A percentile compares a stretch with the other conserved stretches of the same genome.
phyloP scores from a whole-genome alignment of 2,797 vertebrate species.

The Furcifer pardalis region DNA sequence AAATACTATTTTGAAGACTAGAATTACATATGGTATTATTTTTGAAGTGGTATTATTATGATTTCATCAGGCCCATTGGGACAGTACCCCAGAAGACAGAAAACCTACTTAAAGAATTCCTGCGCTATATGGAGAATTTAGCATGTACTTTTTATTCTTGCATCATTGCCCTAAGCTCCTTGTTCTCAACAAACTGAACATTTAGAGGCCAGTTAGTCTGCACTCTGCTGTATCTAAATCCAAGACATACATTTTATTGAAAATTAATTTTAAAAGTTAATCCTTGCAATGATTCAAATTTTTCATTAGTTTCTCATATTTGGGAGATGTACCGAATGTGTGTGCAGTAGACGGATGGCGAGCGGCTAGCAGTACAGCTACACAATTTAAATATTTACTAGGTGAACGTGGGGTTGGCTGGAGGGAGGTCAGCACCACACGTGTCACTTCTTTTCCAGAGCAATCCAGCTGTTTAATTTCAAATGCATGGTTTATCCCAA shows the following conservation, averaged over 20 bases:
- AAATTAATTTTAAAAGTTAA: not conserved
- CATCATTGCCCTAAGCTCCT: not conserved
- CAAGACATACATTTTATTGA: not conserved
- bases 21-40: conserved; percentile 9
- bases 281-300: not conserved
- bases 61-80: conserved; percentile 13
- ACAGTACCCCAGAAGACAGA: not conserved
- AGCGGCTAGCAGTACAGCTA: not conserved
- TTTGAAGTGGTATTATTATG: conserved; percentile 7
- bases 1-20: not conserved
- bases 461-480: not conserved
- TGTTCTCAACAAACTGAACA: conserved; percentile 24
- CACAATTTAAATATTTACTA: not conserved
- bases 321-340: not conserved
- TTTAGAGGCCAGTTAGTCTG: not conserved
- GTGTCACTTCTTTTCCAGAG: not conserved
- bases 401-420: not conserved
- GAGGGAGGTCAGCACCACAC: not conserved
- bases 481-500: not conserved
- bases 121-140: conserved; percentile 9
- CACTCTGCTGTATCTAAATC: conserved; percentile 1
- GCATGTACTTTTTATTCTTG: not conserved
- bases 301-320: not conserved
- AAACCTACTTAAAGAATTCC: not conserved
- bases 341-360: not conserved